Base-by-base conservation (phyloP, 2,113 vertebrate species). In the Ursus arctos region DNA sequence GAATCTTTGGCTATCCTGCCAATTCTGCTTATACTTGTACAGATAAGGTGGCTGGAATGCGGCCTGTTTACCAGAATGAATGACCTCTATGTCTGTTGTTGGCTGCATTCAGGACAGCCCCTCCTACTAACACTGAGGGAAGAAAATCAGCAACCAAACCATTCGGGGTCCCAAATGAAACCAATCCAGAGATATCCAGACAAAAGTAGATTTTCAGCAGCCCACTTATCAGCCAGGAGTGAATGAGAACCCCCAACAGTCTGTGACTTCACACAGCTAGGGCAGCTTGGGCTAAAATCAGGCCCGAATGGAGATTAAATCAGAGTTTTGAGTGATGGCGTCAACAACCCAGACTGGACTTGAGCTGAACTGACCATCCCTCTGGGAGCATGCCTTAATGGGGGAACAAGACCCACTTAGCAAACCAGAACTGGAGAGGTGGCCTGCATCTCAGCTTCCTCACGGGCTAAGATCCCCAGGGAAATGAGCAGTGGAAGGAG, bases 51-150 rank as follows among this genome's bases (percentile, higher is more conserved):
- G 47, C 18, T 90, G 49, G 55, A 91, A 72, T 53, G 7, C 53
- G 67, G 33, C 69, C 57, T n/a, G 19, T 31, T 86, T 36, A 55
- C 43, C 13, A 63, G 71, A 88, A 94, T 82, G 19, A 87, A 71
- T 69, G 33, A 74, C 57, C 63, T 89, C 63, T 96, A 19, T 61
- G 87, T 85, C 49, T 95, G 74, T 87, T 59, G 26, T 79, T 57
- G 53, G 67, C 28, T 86, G 6, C 76, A n/a, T 86, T 92, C 80
- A 36, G 7, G 15, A 92, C 8, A 85, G 24, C 2, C 1, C 28
- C 33, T 90, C 59, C 88, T 28, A 59, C 6, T n/a, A 87, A 83
- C 43, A 53, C n/a, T 83, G 18, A 83, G 53, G 49, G 61, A 55
- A 82, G 28, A 89, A 69, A 36, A 43, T 33, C 18, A 80, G 14